Evolutionary conservation across 2,113 vertebrate species (phyloP).

Genomic region (Ifrita kowaldi): DNA sequence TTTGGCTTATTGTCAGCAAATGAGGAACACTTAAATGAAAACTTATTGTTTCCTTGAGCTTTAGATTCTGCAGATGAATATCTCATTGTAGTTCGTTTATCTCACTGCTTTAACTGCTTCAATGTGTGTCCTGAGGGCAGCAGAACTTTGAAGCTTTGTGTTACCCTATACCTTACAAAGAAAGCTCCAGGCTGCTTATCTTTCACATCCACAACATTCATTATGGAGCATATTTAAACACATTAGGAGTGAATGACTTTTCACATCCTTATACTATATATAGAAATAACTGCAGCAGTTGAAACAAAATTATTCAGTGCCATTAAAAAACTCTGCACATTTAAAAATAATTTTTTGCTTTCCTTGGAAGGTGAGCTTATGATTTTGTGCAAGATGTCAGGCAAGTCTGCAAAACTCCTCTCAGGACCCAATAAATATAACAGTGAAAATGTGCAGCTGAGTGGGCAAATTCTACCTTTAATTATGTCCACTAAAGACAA

Average conservation of each 20-base stretch:
- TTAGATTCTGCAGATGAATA: slow-evolving; percentile 41
- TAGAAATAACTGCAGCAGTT: not conserved
- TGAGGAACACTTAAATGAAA: slow-evolving; percentile 33
- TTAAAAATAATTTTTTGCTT: slow-evolving; percentile 3
- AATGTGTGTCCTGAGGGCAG: slow-evolving; percentile 47
- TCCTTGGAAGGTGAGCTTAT: not conserved
- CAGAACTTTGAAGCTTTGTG: slow-evolving; percentile 42
- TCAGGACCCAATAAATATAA: not conserved
- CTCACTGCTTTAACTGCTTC: slow-evolving; percentile 49
- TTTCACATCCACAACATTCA: slow-evolving; percentile 45
- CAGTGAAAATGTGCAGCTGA: not conserved
- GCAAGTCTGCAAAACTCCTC: slow-evolving; percentile 9
- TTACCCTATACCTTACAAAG: slow-evolving; percentile 50
- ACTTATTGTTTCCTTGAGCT: slow-evolving; percentile 38
- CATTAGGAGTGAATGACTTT: slow-evolving; percentile 24
- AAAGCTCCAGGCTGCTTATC: slow-evolving; percentile 59
- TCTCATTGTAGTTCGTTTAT: slow-evolving; percentile 31
- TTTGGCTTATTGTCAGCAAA: slow-evolving; percentile 28
- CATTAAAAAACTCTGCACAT: not conserved
- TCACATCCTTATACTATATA: slow-evolving; percentile 26
- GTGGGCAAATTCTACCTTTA: not conserved
- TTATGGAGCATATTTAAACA: slow-evolving; percentile 15
- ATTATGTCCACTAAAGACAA: not conserved
- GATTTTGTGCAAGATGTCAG: not conserved
- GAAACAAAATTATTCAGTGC: not conserved